Evolutionary conservation across 1,140 invertebrate species (phyloP).

Genomic region (Psilanteris sp.): DNA sequence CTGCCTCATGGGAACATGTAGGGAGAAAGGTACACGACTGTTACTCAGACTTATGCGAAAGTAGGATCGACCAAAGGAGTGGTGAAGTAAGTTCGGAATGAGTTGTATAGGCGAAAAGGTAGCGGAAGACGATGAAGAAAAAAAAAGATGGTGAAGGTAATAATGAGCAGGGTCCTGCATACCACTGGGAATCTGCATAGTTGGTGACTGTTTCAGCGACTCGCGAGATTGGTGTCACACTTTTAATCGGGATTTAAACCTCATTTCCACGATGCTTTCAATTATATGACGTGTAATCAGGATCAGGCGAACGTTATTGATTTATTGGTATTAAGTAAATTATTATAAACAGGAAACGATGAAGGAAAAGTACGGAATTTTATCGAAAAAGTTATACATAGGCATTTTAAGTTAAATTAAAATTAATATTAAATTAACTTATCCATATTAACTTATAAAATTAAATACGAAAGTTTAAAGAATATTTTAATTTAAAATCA

Average conservation of each 20-base stretch:
- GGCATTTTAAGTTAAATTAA: no score
- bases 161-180: conserved; percentile 59
- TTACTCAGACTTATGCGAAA: conserved; percentile 19
- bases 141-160: conserved; percentile 38
- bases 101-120: conserved; percentile 13
- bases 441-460: no score
- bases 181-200: conserved; percentile 26
- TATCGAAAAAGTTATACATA: no score
- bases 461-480: no score
- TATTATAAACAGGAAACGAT: no score
- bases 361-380: no score
- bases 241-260: conserved; percentile 19
- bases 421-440: no score
- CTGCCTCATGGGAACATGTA: conserved; percentile 24
- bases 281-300: conserved; percentile 6
- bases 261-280: conserved; percentile 5
- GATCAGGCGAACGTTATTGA: background rate
- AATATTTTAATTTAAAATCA: no score
- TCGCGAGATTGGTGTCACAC: conserved; percentile 1
- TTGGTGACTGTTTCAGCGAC: conserved; percentile 30
- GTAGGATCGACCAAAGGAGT: conserved; percentile 35
- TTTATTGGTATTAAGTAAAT: no score
- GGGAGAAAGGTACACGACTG: conserved; percentile 30
- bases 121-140: background rate
- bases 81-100: conserved; percentile 8